A percentile compares a stretch with the other conserved stretches of the same genome.
These are phyloP conservation scores for Hypena proboscidalis DNA, from an alignment of 2,888 invertebrate species.

Conservation along the genomic window DNA sequence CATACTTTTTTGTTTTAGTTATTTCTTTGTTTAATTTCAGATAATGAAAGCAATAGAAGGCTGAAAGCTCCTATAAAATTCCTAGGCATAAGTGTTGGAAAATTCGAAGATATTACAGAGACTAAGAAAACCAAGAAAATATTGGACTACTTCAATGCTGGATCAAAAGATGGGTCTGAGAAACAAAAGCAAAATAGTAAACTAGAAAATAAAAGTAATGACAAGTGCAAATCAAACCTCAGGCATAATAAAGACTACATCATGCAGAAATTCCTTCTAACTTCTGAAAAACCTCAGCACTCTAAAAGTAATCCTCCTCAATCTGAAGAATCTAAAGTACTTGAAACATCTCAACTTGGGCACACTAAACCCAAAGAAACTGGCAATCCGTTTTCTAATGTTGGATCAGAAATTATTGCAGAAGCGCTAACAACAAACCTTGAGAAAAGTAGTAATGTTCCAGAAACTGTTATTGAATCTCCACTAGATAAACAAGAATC, in stretches of 20 bases:
- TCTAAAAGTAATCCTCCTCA: neutral
- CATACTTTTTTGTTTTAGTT: too few species aligned
- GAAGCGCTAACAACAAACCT: neutral
- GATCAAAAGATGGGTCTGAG: slow-evolving; percentile 54
- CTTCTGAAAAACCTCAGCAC: slow-evolving; percentile 23
- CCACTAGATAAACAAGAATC: slow-evolving; percentile 73
- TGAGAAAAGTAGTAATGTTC: neutral
- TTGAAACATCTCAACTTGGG: neutral
- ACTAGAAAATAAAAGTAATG: slow-evolving; percentile 8
- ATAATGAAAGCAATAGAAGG: slow-evolving; percentile 64
- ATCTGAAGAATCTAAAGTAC: neutral
- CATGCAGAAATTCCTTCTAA: slow-evolving; percentile 61
- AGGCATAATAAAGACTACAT: slow-evolving; percentile 60
- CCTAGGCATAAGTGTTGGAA: slow-evolving; percentile 91
- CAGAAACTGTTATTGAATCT: slow-evolving; percentile 47
- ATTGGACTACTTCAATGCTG: slow-evolving; percentile 84
- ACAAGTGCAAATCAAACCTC: slow-evolving; percentile 19
- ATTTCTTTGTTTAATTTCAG: slow-evolving; percentile 52
- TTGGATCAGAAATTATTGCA: neutral
- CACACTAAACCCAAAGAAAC: neutral
- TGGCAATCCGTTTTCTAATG: too few species aligned
- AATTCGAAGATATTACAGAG: slow-evolving; percentile 87
- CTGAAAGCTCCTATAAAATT: slow-evolving; percentile 86
- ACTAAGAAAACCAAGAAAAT: slow-evolving; percentile 84
- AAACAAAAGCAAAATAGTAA: slow-evolving; percentile 32